Conservation (phyloP, 2,888 invertebrate genomes). For the Eilema griseolum region DNA sequence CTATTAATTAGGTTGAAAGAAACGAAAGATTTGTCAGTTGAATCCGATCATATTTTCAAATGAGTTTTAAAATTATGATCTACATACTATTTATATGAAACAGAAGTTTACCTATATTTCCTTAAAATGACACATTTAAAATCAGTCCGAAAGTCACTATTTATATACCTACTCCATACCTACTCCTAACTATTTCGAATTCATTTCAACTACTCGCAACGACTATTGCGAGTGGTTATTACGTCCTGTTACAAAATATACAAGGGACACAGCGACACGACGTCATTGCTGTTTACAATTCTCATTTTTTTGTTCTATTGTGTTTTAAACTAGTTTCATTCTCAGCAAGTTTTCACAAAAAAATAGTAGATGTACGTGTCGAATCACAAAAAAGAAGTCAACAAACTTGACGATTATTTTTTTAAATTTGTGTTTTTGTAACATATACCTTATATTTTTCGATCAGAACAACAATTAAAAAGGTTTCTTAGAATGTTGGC, state of each 20-base stretch:
- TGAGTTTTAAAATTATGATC: too few species aligned
- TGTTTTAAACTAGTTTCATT: conserved; percentile 6
- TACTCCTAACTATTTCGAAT: neutral
- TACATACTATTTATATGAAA: too few species aligned
- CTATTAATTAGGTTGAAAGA: too few species aligned
- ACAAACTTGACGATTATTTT: neutral
- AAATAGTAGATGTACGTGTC: neutral
- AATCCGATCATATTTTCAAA: too few species aligned
- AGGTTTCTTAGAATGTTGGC: too few species aligned
- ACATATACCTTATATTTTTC: neutral
- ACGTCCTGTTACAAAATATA: neutral
- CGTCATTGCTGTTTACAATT: neutral
- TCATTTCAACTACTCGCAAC: neutral
- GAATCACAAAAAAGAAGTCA: neutral
- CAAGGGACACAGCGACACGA: neutral
- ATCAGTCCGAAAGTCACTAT: too few species aligned
- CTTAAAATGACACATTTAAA: too few species aligned
- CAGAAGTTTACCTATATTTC: too few species aligned
- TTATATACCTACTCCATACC: too few species aligned
- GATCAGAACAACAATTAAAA: neutral
- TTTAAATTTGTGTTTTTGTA: neutral
- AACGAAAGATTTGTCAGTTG: too few species aligned
- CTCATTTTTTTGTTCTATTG: conserved; percentile 7
- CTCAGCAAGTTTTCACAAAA: neutral
- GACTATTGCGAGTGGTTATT: neutral